Conservation (phyloP, 2,797 vertebrate species). For the Eurystomus glaucurus region DNA sequence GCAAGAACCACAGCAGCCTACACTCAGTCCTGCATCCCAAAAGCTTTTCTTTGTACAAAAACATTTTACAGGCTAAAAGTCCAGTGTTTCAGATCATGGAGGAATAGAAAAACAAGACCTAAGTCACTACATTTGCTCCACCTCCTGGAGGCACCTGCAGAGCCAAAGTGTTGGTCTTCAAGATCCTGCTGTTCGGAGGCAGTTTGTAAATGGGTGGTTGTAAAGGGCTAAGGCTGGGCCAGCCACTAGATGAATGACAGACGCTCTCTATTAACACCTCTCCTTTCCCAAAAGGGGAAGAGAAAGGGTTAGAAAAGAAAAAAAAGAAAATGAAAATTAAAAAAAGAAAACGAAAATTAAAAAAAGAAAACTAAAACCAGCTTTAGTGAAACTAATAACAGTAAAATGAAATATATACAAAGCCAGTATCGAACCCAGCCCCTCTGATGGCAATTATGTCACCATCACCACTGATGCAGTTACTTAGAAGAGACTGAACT, state of each 20-base stretch:
- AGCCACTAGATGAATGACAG: too few species aligned
- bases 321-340: too few species aligned
- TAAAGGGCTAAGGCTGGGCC: too few species aligned
- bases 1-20: not conserved
- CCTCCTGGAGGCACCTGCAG: not conserved
- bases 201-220: not conserved
- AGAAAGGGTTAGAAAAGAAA: not conserved
- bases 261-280: too few species aligned
- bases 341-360: not conserved
- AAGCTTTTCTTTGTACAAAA: not conserved
- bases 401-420: not conserved
- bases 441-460: too few species aligned
- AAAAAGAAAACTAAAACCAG: not conserved
- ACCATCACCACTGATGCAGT: too few species aligned
- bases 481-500: not conserved
- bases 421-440: not conserved
- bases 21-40: not conserved
- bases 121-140: not conserved
- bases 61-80: not conserved
- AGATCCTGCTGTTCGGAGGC: accelerated
- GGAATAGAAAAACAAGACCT: not conserved
- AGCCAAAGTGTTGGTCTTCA: not conserved
- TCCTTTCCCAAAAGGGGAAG: too few species aligned
- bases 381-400: not conserved
- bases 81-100: not conserved